Base-by-base conservation (phyloP, 1,140 invertebrate genomes). In the Eriosoma lanigerum region DNA sequence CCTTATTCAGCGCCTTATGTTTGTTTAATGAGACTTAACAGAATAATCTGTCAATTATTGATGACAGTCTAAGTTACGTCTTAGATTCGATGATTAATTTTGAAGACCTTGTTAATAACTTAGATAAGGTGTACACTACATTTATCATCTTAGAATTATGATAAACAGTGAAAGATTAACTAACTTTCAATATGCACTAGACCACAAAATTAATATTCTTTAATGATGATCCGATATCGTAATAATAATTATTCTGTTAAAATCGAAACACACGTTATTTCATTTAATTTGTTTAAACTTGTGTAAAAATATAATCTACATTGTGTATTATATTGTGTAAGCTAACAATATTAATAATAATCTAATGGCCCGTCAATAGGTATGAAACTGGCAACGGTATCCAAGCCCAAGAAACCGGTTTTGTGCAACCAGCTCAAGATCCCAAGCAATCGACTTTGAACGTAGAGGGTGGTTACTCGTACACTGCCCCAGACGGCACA, bases 401-500 rank as follows among this genome's bases (percentile, higher is more conserved):
- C 83, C 85, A 86, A 10, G 90, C 89, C 0, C 88, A 90, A 83
- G 91, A 92, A 84, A 86, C 88, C 81, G 92, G 91, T n/a, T 90
- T 89, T 83, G 86, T 92, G 81, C 92, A 92, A 85, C 91, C 92
- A 83, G 86, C 89, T 10, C 85, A 85, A 4, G 90, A 91, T 24
- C 82, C 84, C 12, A 88, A 89, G 19, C 87, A 89, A 50, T 89
- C 89, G 75, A 90, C 90, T 6, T 90, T 90, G 70, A 89, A 88
- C 56, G 91, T 88, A 0, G 87, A 89, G 24, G 21, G 91, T 26
- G 83, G 83, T 38, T 84, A 84, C 85, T 89, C 90, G 10, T 94
- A 94, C 85, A 91, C 91, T 1, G 89, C 91, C 21, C 91, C 92
- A 5, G 92, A 94, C 81, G 93, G 93, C 32, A 88, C 90, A 50